Evolutionary conservation across 2,888 invertebrate genomes (phyloP).

Genomic region (Lasioglossum leucozonium): DNA sequence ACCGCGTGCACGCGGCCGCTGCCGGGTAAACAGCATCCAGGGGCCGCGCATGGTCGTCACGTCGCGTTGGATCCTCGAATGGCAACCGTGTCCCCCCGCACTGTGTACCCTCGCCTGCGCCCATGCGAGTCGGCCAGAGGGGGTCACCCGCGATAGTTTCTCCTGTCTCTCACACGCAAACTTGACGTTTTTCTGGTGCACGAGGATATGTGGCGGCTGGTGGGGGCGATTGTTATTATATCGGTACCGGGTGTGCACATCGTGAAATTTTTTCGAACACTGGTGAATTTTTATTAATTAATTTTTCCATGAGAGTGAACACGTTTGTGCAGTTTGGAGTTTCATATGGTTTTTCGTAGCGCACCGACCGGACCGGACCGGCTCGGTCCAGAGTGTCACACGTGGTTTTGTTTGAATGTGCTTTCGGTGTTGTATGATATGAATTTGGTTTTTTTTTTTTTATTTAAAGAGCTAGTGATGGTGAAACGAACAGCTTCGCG

Average conservation of each 20-base stretch:
- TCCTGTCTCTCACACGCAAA: background rate
- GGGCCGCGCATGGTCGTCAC: background rate
- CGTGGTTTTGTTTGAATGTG: background rate
- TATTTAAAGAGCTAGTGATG: background rate
- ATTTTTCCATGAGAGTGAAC: background rate
- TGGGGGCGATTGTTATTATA: conserved; percentile 1
- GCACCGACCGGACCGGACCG: background rate
- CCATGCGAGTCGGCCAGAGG: background rate
- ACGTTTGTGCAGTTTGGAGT: background rate
- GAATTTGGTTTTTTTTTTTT: background rate
- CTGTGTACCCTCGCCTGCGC: background rate
- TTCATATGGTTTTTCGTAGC: background rate
- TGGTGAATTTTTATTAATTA: background rate
- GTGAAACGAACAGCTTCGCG: background rate
- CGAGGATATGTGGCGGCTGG: conserved; percentile 7
- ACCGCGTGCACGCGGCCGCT: conserved; percentile 9
- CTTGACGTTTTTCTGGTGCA: background rate
- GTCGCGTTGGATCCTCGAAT: background rate
- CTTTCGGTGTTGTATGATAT: background rate
- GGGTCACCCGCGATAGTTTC: background rate
- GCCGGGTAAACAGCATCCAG: background rate
- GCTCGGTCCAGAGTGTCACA: background rate
- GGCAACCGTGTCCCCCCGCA: background rate
- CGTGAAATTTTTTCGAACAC: background rate
- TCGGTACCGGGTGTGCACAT: background rate